Evolutionary conservation across 2,113 vertebrate species (phyloP).

Genomic region (Anguilla rostrata): DNA sequence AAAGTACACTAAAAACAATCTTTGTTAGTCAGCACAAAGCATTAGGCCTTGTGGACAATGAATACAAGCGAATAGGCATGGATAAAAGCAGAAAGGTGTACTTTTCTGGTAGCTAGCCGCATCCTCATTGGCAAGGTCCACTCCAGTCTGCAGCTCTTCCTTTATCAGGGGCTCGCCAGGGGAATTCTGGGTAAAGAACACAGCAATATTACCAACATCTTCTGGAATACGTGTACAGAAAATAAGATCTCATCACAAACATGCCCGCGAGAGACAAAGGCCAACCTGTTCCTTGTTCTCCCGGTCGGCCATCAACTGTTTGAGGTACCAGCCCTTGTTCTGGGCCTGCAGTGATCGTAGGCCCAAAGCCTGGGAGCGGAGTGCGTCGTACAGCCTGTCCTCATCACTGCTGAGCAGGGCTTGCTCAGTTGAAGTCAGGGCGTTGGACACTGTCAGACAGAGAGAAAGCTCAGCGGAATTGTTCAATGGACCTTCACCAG

Average conservation of each 20-base stretch:
- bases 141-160: conserved; percentile 88
- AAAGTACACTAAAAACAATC: not conserved
- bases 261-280: not conserved
- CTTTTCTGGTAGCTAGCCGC: conserved; percentile 81
- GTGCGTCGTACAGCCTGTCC: conserved; percentile 69
- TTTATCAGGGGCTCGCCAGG: conserved; percentile 78
- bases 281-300: conserved; percentile 84
- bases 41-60: not conserved
- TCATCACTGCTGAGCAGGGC: conserved; percentile 73
- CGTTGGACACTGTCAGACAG: conserved; percentile 69
- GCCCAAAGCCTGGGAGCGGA: conserved; percentile 75
- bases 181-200: conserved; percentile 57
- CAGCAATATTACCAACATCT: not conserved
- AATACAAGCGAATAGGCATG: not conserved
- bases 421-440: conserved; percentile 73
- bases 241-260: not conserved
- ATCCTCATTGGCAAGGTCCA: conserved; percentile 78
- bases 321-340: conserved; percentile 93
- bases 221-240: not conserved
- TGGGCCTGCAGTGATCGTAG: conserved; percentile 75
- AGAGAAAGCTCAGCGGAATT: not conserved
- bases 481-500: not conserved
- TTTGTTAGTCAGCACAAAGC: not conserved
- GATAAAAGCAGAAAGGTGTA: conserved; percentile 54
- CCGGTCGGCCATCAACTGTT: conserved; percentile 80